phyloP scores from a whole-genome alignment of 2,113 vertebrate species.

The Apeltes quadracus region DNA sequence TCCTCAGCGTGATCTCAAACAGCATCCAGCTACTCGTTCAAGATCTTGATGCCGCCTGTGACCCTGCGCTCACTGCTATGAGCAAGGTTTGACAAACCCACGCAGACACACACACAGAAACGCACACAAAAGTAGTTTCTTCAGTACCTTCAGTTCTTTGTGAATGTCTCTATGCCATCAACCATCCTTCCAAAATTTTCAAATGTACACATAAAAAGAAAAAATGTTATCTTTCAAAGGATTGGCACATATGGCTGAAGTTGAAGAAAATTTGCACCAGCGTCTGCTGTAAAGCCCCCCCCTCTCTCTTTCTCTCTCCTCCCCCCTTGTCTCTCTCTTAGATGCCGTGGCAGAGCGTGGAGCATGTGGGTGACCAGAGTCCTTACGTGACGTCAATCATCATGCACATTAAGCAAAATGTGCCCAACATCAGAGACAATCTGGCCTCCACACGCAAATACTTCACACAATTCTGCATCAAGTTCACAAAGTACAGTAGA shows the following conservation, averaged over 20 bases:
- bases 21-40: constrained; percentile 98
- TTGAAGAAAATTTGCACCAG: not conserved
- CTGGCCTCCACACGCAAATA: constrained; percentile 97
- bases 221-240: constrained; percentile 9
- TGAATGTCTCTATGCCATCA: not conserved
- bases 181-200: not conserved
- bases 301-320: not conserved
- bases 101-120: constrained; percentile 5
- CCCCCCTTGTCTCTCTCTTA: constrained; percentile 46
- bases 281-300: not conserved
- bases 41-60: constrained; percentile 95
- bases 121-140: too few relatives aligned
- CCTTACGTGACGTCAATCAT: constrained; percentile 98
- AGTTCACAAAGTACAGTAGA: constrained; percentile 92
- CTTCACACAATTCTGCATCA: constrained; percentile 99
- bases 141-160: constrained; percentile 9
- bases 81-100: constrained; percentile 87
- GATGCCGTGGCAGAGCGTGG: constrained; percentile 99
- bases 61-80: constrained; percentile 97
- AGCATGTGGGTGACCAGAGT: constrained; percentile 98
- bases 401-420: constrained; percentile 98
- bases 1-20: constrained; percentile 94
- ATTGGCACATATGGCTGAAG: not conserved
- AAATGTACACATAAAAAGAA: not conserved
- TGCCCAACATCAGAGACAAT: constrained; percentile 96